Percentiles rank a stretch among this genome's conserved stretches.
phyloP scores from a whole-genome alignment of 1,140 invertebrate species.

The Ceratitis capitata region DNA sequence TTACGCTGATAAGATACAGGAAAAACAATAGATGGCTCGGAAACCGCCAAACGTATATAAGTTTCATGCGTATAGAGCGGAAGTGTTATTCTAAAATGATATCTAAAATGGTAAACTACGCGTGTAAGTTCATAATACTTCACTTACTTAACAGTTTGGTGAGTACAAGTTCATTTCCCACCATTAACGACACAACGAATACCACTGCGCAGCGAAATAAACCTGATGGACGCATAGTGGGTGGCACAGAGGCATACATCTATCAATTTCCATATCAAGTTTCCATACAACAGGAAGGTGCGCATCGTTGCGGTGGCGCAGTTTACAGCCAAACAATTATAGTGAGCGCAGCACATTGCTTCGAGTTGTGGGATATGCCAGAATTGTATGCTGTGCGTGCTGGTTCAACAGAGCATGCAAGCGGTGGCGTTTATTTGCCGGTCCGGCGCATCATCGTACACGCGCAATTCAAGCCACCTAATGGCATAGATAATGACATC shows the following conservation, averaged over 20 bases:
- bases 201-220: not conserved
- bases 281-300: constrained; percentile 63
- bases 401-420: constrained; percentile 52
- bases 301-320: constrained; percentile 70
- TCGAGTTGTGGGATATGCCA: constrained; percentile 56
- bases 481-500: constrained; percentile 52
- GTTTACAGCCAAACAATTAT: constrained; percentile 68
- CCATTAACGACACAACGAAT: not conserved
- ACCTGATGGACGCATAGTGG: constrained; percentile 64
- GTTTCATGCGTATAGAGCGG: too few species aligned
- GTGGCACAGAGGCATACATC: constrained; percentile 54
- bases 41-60: too few species aligned
- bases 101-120: not conserved
- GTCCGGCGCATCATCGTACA: not conserved
- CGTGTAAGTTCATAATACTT: not conserved
- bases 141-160: not conserved
- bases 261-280: constrained; percentile 65
- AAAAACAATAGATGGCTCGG: not conserved
- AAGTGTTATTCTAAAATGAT: not conserved
- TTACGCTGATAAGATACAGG: not conserved
- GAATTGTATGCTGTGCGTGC: constrained; percentile 52
- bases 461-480: not conserved
- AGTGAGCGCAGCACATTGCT: constrained; percentile 71
- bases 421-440: constrained; percentile 49
- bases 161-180: not conserved